Percentiles rank a stretch among this genome's conserved stretches.
phyloP scores from a whole-genome alignment of 2,113 vertebrate species.

The Corythaixoides concolor region DNA sequence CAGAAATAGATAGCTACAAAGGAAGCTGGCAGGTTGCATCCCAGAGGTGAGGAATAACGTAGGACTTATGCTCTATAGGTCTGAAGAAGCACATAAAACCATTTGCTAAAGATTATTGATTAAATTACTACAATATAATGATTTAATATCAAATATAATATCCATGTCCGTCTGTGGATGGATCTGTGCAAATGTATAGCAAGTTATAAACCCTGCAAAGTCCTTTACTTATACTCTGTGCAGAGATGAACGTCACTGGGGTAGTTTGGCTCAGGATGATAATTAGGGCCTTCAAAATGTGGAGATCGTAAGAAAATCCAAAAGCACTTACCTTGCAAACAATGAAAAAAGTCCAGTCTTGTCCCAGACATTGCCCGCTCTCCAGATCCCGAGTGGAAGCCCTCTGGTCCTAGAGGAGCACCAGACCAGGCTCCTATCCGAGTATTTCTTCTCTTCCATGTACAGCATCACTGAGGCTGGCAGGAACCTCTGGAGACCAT shows the following conservation, averaged over 20 bases:
- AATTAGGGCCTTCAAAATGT: background rate
- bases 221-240: background rate
- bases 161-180: background rate
- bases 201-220: background rate
- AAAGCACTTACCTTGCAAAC: background rate
- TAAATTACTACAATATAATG: background rate
- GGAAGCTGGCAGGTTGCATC: background rate
- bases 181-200: background rate
- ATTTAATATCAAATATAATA: background rate
- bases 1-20: background rate
- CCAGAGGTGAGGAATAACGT: background rate
- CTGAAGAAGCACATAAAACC: background rate
- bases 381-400: background rate
- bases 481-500: background rate
- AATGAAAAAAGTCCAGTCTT: background rate
- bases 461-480: background rate
- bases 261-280: background rate
- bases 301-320: background rate
- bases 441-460: background rate
- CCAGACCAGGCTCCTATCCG: background rate
- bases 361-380: background rate
- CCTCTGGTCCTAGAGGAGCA: background rate
- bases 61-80: background rate
- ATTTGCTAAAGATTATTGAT: background rate
- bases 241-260: background rate